These are phyloP conservation scores for Ooceraea biroi DNA, from an alignment of 1,140 invertebrate genomes.

Conservation along the genomic window DNA sequence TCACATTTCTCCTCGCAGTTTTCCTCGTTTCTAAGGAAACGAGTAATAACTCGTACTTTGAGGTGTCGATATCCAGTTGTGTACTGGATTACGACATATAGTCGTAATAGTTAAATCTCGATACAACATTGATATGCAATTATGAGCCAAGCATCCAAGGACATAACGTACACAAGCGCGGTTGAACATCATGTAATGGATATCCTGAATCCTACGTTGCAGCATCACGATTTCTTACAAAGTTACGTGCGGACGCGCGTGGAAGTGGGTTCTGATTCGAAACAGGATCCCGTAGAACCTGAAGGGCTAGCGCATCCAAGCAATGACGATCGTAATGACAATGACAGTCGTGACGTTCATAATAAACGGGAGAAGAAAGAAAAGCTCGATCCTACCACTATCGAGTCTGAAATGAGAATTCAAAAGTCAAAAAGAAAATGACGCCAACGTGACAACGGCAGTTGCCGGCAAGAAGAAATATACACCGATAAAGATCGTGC, in stretches of 20 bases:
- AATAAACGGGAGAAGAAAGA: conserved; percentile 3
- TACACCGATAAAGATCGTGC: conserved; percentile 96
- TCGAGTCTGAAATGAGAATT: conserved; percentile 84
- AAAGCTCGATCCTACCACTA: not conserved
- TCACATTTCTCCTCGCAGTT: conserved; percentile 73
- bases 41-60: conserved; percentile 52
- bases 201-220: conserved; percentile 81
- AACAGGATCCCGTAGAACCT: conserved; percentile 24
- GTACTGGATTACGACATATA: not conserved
- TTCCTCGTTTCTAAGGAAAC: conserved; percentile 85
- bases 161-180: conserved; percentile 10
- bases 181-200: conserved; percentile 76
- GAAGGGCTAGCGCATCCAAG: conserved; percentile 3
- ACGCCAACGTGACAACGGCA: conserved; percentile 80
- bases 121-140: not conserved
- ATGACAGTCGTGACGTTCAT: not conserved
- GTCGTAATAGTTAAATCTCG: not conserved
- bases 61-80: conserved; percentile 81
- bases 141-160: not conserved
- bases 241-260: conserved; percentile 90
- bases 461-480: conserved; percentile 89
- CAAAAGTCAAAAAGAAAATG: conserved; percentile 86
- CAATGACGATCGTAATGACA: not conserved
- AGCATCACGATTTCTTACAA: conserved; percentile 91
- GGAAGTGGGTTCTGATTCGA: conserved; percentile 76